Base-by-base conservation (phyloP, 2,113 vertebrate species). In the Formicarius rufipectus region DNA sequence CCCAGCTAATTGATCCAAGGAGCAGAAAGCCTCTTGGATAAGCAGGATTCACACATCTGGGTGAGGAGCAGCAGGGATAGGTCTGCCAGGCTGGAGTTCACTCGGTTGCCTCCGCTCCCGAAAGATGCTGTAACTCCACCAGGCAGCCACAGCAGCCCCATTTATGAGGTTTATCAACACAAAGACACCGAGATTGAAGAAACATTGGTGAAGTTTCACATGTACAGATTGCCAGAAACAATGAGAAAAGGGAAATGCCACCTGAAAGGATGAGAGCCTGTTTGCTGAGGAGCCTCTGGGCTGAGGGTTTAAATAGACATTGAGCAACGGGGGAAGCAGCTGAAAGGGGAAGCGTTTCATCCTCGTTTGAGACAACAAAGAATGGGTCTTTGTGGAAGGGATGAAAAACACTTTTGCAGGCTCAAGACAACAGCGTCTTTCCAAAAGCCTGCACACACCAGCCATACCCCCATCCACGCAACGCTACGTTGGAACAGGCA, bases 181-280 rank as follows among this genome's bases (percentile, higher is more conserved):
- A 92, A 81, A 52, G 73, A 52, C 88, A 39, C 33, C 1, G 21
- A 93, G 86, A 77, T 67, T 0, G 35, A 73, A 84, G 89, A 72
- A 94, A 69, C 78, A 47, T 67, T 30, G n/a, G 82, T 21, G 16
- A 50, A 40, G 90, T 95, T 95, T 94, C 94, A 92, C 76, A n/a
- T 87, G 82, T 7, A 40, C 83, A 90, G 90, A 14, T 30, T 30
- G 88, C 88, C 80, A 96, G 92, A 88, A 96, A 97, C 96, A 97
- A 96, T 94, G 68, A 96, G 86, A 83, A 95, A 96, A 97, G 96
- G 96, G 95, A 97, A 97, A 96, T 56, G 88, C 88, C 96, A 96
- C 94, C 97, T 97, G 96, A 92, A 95, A 95, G 96, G 96, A 95
- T 40, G 80, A 95, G 72, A 92, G 86, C 90, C 76, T 92, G 81